Percentiles rank a stretch among this genome's conserved stretches.
Evolutionary conservation across 1,140 invertebrate genomes (phyloP).

Genomic region (Achroia grisella): DNA sequence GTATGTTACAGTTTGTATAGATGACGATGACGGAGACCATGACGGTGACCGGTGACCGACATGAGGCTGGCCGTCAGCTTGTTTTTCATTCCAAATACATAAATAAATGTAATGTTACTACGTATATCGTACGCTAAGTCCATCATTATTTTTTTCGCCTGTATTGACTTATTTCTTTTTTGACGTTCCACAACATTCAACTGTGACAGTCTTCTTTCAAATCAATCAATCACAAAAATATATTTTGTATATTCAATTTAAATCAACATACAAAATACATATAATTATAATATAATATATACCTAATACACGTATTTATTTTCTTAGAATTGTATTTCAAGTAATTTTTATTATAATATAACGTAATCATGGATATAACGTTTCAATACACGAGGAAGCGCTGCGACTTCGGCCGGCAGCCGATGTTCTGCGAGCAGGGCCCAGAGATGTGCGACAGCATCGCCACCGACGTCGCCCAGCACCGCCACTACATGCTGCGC

Average conservation of each 20-base stretch:
- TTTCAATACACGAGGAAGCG: conserved; percentile 80
- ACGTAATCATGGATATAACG: conserved; percentile 71
- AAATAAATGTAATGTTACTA: too few species aligned
- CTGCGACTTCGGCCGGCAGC: conserved; percentile 79
- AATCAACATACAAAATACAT: not conserved
- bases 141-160: too few species aligned
- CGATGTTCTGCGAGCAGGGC: conserved; percentile 82
- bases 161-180: too few species aligned
- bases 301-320: too few species aligned
- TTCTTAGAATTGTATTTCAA: too few species aligned
- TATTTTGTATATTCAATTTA: not conserved
- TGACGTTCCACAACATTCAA: not conserved
- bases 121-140: too few species aligned
- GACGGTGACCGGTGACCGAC: too few species aligned
- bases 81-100: too few species aligned
- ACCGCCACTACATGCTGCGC: conserved; percentile 80
- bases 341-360: not conserved
- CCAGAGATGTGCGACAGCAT: conserved; percentile 85
- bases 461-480: conserved; percentile 76
- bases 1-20: too few species aligned
- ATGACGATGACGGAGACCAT: too few species aligned
- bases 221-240: not conserved
- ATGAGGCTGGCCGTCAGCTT: too few species aligned
- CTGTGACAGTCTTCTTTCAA: not conserved
- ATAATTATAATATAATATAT: not conserved